These are phyloP conservation scores for Bathynomus jamesi DNA, from an alignment of 1,140 invertebrate species.

Conservation along the genomic window DNA sequence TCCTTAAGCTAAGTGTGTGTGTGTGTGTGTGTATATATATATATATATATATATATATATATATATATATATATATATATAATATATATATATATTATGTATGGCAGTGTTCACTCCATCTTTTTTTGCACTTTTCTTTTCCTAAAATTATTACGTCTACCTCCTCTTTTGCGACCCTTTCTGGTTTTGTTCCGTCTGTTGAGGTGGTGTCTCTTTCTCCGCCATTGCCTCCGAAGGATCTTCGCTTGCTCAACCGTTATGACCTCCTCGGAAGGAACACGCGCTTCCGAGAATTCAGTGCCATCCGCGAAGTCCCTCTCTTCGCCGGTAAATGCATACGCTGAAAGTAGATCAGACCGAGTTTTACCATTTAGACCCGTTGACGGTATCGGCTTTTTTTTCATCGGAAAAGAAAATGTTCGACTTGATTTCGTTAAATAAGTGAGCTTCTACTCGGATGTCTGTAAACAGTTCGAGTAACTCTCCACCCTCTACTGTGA, in stretches of 20 bases:
- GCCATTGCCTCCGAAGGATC: constrained; percentile 19
- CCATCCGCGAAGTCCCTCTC: constrained; percentile 28
- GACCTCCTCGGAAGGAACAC: background rate
- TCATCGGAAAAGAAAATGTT: background rate
- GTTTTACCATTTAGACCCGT: constrained; percentile 12
- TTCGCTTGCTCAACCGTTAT: constrained; percentile 18
- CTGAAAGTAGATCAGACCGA: constrained; percentile 27
- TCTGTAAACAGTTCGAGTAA: background rate
- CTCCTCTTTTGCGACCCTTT: background rate
- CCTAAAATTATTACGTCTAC: background rate
- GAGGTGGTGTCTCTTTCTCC: constrained; percentile 23
- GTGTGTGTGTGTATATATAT: background rate
- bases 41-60: constrained; percentile 3
- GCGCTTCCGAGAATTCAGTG: constrained; percentile 23
- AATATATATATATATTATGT: background rate
- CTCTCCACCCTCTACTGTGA: background rate
- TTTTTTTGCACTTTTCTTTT: background rate
- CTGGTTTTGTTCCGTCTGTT: background rate
- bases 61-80: background rate
- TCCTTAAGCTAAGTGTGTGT: background rate
- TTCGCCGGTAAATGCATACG: constrained; percentile 29
- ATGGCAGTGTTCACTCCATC: background rate
- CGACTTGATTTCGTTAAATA: constrained; percentile 9
- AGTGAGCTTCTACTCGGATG: background rate
- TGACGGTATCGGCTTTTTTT: constrained; percentile 5